Base-by-base conservation (phyloP, 2,797 vertebrate genomes). In the Lagorchestes hirsutus region DNA sequence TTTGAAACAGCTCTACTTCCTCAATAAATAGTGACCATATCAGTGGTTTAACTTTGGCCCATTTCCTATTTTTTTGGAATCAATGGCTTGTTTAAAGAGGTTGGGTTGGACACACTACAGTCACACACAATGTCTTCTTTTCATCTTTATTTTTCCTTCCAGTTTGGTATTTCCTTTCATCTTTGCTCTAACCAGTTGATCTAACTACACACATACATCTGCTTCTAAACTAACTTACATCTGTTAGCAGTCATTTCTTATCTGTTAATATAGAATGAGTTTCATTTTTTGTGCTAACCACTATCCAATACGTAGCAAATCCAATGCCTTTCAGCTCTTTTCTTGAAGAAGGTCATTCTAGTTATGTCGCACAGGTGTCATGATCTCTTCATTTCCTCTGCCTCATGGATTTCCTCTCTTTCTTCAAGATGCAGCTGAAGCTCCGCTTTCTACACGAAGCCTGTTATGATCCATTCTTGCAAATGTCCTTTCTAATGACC, bases 201-300 rank as follows among this genome's bases (percentile, higher is more conserved):
- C 9, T 87, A 87, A 50, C 74, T 87, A 87, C 24, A 87, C 24
- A 11, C 40, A 12, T 87, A 46, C 74, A 87, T 87, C 74, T 87
- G 74, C 74, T 87, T 87, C 74, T 87, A 87, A 87, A 87, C 74
- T 87, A 87, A 87, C 40, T 50, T 46, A 87, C 74, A 87, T 87
- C 74, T 87, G 74, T 87, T 87, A 46, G 22, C 40, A 87, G 74
- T 87, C 74, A 87, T 50, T 50, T 87, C 74, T 87, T 87, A 87
- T 87, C 74, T 46, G 74, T 50, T 87, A 87, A 87, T 87, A 50
- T 50, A 46, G 74, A 87, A 27, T 50, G 40, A 87, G 27, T 87
- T 87, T 87, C 74, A 50, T 50, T 46, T 82, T 50, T 87, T 87
- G 50, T 12, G 3, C 46, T 50, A 50, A 87, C n/a, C 74, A 50